Evolutionary conservation across 1,140 invertebrate genomes (phyloP).

Genomic region (Pogonomyrmex barbatus): DNA sequence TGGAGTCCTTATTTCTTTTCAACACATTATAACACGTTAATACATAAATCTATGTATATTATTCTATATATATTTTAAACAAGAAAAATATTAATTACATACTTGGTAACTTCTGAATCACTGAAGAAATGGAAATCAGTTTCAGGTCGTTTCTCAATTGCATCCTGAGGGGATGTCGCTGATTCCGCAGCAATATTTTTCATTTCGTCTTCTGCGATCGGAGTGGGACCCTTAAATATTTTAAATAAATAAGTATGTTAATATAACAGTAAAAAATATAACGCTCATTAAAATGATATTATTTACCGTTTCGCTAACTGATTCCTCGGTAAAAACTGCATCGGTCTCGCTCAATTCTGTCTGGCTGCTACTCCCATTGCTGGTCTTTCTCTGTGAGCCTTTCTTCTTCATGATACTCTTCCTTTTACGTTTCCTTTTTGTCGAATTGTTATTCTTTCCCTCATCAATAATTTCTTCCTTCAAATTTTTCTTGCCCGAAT

Average conservation of each 20-base stretch:
- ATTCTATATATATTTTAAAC: constrained; percentile 73
- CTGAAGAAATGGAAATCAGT: constrained; percentile 95
- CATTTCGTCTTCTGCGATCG: constrained; percentile 74
- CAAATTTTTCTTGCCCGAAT: constrained; percentile 77
- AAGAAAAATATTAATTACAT: constrained; percentile 43
- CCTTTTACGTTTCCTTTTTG: constrained; percentile 92
- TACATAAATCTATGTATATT: background rate
- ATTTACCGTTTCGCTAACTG: constrained; percentile 77
- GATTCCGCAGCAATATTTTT: constrained; percentile 66
- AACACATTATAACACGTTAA: constrained; percentile 30
- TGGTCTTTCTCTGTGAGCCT: constrained; percentile 90
- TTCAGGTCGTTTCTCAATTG: constrained; percentile 80
- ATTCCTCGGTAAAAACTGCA: constrained; percentile 66
- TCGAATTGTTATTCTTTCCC: constrained; percentile 78
- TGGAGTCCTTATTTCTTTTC: constrained; percentile 88
- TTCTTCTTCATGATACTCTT: constrained; percentile 93
- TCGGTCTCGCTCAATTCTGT: constrained; percentile 82
- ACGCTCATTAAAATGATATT: background rate
- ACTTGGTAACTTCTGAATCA: constrained; percentile 94
- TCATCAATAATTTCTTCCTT: constrained; percentile 81
- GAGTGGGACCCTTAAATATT: constrained; percentile 78
- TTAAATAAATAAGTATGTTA: constrained; percentile 65
- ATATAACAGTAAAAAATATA: background rate
- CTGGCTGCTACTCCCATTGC: constrained; percentile 84
- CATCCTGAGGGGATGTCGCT: constrained; percentile 51